A percentile compares a stretch with the other conserved stretches of the same genome.
These are phyloP conservation scores for Stenoptilia bipunctidactyla DNA, from an alignment of 2,888 invertebrate genomes.

Conservation along the genomic window DNA sequence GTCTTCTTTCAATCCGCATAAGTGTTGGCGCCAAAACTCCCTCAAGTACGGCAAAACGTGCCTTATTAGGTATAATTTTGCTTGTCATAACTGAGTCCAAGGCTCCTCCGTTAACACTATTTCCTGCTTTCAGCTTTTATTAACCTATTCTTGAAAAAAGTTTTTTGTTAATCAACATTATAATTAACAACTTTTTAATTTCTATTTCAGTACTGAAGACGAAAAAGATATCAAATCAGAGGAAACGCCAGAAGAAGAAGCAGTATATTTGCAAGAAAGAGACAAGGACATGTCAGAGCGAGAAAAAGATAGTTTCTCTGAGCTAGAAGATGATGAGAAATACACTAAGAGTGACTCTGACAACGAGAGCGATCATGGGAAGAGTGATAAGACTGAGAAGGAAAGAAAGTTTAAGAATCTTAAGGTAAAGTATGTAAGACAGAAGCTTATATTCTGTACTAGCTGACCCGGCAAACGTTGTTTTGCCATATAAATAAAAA, in stretches of 20 bases:
- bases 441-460: too few species aligned
- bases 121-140: too few species aligned
- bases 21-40: too few species aligned
- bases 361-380: constrained; percentile 54
- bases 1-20: too few species aligned
- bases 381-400: constrained; percentile 32
- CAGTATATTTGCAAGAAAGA: constrained; percentile 21
- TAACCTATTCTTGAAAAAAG: too few species aligned
- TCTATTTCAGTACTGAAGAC: constrained; percentile 38
- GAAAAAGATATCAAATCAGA: constrained; percentile 47
- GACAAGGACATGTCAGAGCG: constrained; percentile 40
- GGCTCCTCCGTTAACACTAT: too few species aligned
- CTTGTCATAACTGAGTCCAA: too few species aligned
- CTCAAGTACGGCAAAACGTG: too few species aligned
- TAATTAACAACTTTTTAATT: not conserved
- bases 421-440: constrained; percentile 45
- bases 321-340: constrained; percentile 64
- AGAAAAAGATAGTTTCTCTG: constrained; percentile 61
- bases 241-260: constrained; percentile 43
- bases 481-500: too few species aligned
- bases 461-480: too few species aligned
- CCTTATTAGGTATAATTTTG: too few species aligned
- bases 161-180: too few species aligned
- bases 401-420: constrained; percentile 44
- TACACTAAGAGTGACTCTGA: constrained; percentile 59